phyloP scores from a whole-genome alignment of 2,797 vertebrate species.

The Sebastes hopkinsi region DNA sequence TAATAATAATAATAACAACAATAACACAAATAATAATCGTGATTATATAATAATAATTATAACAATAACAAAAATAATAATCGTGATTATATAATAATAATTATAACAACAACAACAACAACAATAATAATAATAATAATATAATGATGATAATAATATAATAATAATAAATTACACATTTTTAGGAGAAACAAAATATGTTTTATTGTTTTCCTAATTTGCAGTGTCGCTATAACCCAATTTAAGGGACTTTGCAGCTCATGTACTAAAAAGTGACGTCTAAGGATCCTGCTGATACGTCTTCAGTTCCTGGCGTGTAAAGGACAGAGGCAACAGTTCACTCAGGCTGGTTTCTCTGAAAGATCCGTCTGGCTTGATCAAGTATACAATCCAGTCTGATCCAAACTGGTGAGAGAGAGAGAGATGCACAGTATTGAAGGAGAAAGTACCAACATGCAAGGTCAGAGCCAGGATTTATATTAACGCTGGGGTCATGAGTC shows the following conservation, averaged over 20 bases:
- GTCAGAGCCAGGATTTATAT: not conserved
- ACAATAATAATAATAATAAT: not conserved
- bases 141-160: not conserved
- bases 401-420: slow-evolving; percentile 80
- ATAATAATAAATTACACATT: not conserved
- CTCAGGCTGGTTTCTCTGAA: slow-evolving; percentile 85
- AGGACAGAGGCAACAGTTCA: slow-evolving; percentile 88
- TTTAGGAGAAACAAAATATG: not conserved
- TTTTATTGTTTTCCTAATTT: slow-evolving; percentile 18
- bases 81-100: not conserved
- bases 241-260: not conserved
- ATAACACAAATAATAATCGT: not conserved
- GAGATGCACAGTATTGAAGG: not conserved
- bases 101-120: not conserved
- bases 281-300: not conserved
- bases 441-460: not conserved
- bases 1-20: not conserved
- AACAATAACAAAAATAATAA: not conserved
- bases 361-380: slow-evolving; percentile 88
- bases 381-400: slow-evolving; percentile 86
- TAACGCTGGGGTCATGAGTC: not conserved
- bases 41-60: not conserved
- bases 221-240: not conserved
- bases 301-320: slow-evolving; percentile 80
- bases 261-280: not conserved